These are phyloP conservation scores for Xerus inauris DNA, from an alignment of 2,113 vertebrate genomes.

Conservation along the genomic window DNA sequence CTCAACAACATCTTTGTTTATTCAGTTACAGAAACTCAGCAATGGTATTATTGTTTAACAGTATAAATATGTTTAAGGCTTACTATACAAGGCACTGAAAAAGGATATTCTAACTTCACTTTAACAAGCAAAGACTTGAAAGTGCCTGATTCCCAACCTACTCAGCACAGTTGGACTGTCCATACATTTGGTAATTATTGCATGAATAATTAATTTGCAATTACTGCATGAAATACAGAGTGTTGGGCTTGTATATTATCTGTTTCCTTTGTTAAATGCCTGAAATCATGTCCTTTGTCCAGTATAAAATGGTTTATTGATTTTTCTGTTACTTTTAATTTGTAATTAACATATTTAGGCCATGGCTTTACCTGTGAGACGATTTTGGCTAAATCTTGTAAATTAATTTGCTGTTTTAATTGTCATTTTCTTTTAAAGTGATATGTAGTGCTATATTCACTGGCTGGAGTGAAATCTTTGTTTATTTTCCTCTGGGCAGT, in stretches of 20 bases:
- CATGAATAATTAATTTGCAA: conserved; percentile 22
- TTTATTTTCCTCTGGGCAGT: background rate
- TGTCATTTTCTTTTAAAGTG: conserved; percentile 9
- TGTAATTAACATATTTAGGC: conserved; percentile 6
- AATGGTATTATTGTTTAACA: background rate
- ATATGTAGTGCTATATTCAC: background rate
- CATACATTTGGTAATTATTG: background rate
- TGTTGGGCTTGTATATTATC: background rate
- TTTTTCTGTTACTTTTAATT: conserved; percentile 29
- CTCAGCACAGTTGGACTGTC: background rate
- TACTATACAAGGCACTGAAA: background rate
- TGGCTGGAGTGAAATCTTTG: background rate
- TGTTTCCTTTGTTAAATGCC: background rate
- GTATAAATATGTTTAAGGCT: background rate
- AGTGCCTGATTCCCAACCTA: background rate
- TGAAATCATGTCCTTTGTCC: conserved; percentile 6
- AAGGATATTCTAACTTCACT: background rate
- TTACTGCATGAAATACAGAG: background rate
- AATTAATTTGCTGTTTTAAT: background rate
- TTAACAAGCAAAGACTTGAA: background rate
- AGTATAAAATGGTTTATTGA: background rate
- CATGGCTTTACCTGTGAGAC: background rate
- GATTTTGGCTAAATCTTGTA: background rate
- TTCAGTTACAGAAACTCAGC: conserved; percentile 6
- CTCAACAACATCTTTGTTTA: background rate